Evolutionary conservation across 2,888 invertebrate genomes (phyloP), one percentile per base, ranked within the genome.

Genomic region (Pristionchus japonicus): DNA sequence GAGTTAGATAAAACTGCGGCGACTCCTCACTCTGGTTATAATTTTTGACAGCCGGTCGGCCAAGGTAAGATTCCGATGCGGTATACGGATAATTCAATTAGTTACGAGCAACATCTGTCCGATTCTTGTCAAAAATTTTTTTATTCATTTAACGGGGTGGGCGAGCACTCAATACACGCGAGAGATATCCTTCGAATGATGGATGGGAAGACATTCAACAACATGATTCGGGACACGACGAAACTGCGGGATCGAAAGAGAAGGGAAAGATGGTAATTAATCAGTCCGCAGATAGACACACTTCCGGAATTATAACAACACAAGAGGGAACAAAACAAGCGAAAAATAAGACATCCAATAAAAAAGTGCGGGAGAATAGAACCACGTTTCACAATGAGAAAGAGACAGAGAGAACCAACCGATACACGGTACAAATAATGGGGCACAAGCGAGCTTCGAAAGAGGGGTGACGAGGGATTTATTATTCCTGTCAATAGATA

Each of bases 401-500:
- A 20, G 70, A 31, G 52, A 52, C 20, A 52, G 57, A 17, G 17
- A 52, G 52, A 52, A 52, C 52, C 52, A 52, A 70, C 4, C 37
- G 64, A 70, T 23, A 15, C 13, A 20, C 4, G 6, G 4, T 11
- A 31, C 64, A 64, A 7, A 31, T 31, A 43, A 43, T 3, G 31
- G 27, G 31, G 27, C 23, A 70, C 37, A 37, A 43, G 13, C 34
- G n/a, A n/a, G 74, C 43, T 43, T 77, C 43, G 74, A 77, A 43
- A 77, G 23, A 77, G 13, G 70, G 37, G 64, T n/a, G 43, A 43
- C 6, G n/a, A 20, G 3, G 6, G 40, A n/a, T 37, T 52, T 70
- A 77, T 77, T 77, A 77, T 77, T 77, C 43, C 40, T 77, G 37
- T 77, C 43, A 23, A 43, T 77, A n/a, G 74, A 77, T 43, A 77